phyloP scores from a whole-genome alignment of 2,888 invertebrate genomes.

The Synanthedon myopaeformis region DNA sequence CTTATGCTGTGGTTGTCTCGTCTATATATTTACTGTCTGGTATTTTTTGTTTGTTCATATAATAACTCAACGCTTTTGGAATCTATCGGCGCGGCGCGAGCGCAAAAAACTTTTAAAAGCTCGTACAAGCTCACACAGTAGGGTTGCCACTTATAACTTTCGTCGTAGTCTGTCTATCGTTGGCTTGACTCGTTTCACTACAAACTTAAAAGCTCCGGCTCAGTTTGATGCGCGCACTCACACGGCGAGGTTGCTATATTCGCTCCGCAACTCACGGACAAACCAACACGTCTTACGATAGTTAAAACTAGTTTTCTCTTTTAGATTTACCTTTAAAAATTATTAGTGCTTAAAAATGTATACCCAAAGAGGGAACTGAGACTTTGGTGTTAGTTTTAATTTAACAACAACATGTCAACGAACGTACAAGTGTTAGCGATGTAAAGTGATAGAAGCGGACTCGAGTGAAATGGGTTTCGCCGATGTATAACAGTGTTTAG shows the following conservation, averaged over 20 bases:
- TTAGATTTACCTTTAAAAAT: too few species aligned
- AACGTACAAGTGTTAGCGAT: constrained; percentile 29
- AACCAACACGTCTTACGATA: too few species aligned
- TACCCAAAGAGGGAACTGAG: constrained; percentile 6
- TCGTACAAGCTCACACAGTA: constrained; percentile 33
- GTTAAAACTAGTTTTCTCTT: too few species aligned
- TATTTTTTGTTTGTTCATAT: constrained; percentile 56
- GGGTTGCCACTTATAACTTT: constrained; percentile 49
- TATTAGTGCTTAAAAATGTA: constrained; percentile 1
- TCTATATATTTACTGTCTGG: constrained; percentile 28
- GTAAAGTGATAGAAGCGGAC: constrained; percentile 46
- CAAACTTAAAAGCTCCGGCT: constrained; percentile 14
- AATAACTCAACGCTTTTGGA: constrained; percentile 68
- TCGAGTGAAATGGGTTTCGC: constrained; percentile 43
- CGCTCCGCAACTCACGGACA: not conserved
- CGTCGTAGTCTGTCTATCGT: constrained; percentile 16
- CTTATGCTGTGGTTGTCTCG: too few species aligned
- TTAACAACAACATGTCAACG: constrained; percentile 16
- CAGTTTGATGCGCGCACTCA: constrained; percentile 44
- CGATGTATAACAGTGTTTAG: constrained; percentile 42
- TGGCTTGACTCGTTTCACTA: not conserved
- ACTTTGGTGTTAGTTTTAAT: not conserved
- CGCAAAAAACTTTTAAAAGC: constrained; percentile 65
- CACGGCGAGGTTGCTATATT: constrained; percentile 13
- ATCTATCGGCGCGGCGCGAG: constrained; percentile 49